phyloP scores from a whole-genome alignment of 2,113 vertebrate species.

The Tretioscincus oriximinensis region DNA sequence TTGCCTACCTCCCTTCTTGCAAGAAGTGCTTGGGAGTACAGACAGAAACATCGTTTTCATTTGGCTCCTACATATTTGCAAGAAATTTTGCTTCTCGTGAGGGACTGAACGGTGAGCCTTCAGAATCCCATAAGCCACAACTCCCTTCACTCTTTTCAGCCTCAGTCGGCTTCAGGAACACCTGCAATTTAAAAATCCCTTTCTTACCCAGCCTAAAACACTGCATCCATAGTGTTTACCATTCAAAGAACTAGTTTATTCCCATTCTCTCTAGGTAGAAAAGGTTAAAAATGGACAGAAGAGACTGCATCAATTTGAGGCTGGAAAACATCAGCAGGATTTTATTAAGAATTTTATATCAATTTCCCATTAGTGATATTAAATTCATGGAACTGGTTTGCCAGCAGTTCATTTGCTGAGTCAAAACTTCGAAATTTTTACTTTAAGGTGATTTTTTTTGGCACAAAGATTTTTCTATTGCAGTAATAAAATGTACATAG shows the following conservation, averaged over 20 bases:
- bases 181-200: too few relatives aligned
- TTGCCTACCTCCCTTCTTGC: not conserved
- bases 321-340: not conserved
- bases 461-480: not conserved
- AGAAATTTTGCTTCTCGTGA: not conserved
- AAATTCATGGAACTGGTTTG: not conserved
- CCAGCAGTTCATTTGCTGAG: not conserved
- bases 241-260: not conserved
- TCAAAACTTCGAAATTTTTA: not conserved
- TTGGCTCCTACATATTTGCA: not conserved
- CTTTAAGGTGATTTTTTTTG: not conserved
- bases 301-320: not conserved
- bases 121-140: too few relatives aligned
- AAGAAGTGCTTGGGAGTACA: not conserved
- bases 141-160: too few relatives aligned
- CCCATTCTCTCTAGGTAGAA: too few relatives aligned
- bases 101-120: too few relatives aligned
- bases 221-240: not conserved
- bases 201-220: not conserved
- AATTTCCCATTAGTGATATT: not conserved
- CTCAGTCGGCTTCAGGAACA: too few relatives aligned
- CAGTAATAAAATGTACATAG: not conserved
- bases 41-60: not conserved
- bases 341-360: not conserved
- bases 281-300: not conserved